phyloP scores from a whole-genome alignment of 2,797 vertebrate species.

The Alca torda region DNA sequence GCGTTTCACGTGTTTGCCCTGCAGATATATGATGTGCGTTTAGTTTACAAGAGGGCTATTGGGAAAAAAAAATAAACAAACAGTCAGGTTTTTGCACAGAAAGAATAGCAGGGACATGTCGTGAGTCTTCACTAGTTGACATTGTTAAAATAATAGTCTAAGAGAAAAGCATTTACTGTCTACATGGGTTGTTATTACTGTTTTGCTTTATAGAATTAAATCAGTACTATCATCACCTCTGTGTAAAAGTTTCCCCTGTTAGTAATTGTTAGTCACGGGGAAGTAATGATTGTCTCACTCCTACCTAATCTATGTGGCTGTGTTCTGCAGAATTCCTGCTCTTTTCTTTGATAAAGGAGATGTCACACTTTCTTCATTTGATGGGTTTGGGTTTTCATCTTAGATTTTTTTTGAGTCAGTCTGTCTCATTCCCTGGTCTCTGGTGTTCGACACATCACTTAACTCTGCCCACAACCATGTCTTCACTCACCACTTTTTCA shows the following conservation, averaged over 20 bases:
- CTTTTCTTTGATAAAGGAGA: background rate
- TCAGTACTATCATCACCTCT: background rate
- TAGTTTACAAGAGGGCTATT: background rate
- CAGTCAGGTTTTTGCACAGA: background rate
- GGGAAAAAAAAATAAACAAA: background rate
- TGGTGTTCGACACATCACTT: background rate
- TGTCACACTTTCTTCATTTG: background rate
- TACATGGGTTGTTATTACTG: background rate
- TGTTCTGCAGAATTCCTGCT: background rate
- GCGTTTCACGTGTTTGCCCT: constrained; percentile 11
- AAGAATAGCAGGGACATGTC: background rate
- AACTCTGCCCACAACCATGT: background rate
- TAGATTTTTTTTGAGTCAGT: background rate
- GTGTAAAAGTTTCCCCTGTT: background rate
- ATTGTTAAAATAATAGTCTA: background rate
- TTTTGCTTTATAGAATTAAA: background rate
- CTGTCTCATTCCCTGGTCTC: background rate
- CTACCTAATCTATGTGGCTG: background rate
- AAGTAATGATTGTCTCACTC: background rate
- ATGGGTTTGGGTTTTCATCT: background rate
- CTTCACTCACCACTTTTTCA: background rate
- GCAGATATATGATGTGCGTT: background rate
- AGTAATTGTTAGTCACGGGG: background rate
- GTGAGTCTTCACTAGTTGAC: background rate
- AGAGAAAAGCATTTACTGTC: background rate